Evolutionary conservation across 2,797 vertebrate genomes (phyloP), one percentile per base, ranked within the genome.

Genomic region (Australoheros facetus): DNA sequence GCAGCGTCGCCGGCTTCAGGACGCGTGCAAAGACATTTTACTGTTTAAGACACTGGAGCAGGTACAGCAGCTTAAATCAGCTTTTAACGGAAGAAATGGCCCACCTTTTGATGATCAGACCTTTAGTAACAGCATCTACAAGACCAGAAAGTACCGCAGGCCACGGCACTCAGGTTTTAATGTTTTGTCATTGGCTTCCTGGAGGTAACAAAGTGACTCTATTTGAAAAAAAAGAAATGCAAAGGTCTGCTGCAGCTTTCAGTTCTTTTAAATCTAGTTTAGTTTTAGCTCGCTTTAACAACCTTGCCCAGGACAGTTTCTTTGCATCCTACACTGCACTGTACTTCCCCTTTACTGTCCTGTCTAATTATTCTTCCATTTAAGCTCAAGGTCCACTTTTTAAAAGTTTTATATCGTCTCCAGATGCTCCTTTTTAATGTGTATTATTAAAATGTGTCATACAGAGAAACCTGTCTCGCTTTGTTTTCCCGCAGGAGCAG

Each of bases 31-130:
- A 92, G 96, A 99, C 87, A 99, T 98, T 77, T 92, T 98, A 55
- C 93, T 99, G 75, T 99, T 99, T 89, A 99, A 98, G 95, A 98
- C 96, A 69, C 95, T 99, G 77, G 97, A 99, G 78, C 95, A 96
- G 97, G 98, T 98, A 96, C 39, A 37, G 23, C n/a, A 16, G 11
- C 28, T 55, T 53, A 28, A 66, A 16, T 73, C 14, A 48, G 26
- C 19, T 54, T 17, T 56, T 16, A 45, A 30, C 19, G 7, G 62
- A 48, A 48, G 51, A 45, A 1, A 16, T 45, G 51, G 14, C 54
- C 11, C 2, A 10, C 42, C 26, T 66, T 48, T 42, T 12, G 23
- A 28, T 48, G 42, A 48, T 30, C 42, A 66, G 16, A 66, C 62
- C 16, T 66, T 14, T 26, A 48, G 42, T 26, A 66, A 48, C 42